A percentile compares a stretch with the other conserved stretches of the same genome.
Evolutionary conservation across 2,113 vertebrate genomes (phyloP).

Genomic region (Rhadina sibilatrix): DNA sequence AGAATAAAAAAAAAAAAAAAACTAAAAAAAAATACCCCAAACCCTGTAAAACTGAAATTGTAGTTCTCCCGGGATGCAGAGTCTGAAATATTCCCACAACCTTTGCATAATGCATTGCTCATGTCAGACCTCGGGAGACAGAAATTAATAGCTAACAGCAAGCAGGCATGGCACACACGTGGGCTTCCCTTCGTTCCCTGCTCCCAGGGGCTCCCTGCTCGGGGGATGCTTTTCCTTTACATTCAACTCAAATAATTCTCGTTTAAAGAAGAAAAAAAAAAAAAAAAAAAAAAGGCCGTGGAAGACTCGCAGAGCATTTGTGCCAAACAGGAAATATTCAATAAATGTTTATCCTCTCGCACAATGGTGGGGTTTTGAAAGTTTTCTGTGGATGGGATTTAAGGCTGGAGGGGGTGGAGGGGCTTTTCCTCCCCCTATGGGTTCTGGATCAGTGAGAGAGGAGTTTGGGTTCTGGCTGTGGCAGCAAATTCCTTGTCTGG

Average conservation of each 20-base stretch:
- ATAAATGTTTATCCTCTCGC: slow-evolving; percentile 35
- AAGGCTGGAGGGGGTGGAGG: background rate
- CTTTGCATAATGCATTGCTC: slow-evolving; percentile 66
- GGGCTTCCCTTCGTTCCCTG: background rate
- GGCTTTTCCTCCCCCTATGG: background rate
- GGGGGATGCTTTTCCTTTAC: slow-evolving; percentile 15
- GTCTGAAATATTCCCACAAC: slow-evolving; percentile 68
- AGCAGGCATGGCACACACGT: slow-evolving; percentile 67
- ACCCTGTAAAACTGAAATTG: slow-evolving; percentile 55
- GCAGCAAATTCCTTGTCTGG: background rate
- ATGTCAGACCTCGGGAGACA: slow-evolving; percentile 61
- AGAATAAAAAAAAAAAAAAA: background rate
- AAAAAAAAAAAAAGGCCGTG: slow-evolving; percentile 22
- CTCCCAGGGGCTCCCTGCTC: background rate
- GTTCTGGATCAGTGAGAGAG: background rate
- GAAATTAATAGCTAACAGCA: slow-evolving; percentile 55
- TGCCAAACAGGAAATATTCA: slow-evolving; percentile 61
- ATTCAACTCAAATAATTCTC: slow-evolving; percentile 17
- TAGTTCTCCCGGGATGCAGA: slow-evolving; percentile 54
- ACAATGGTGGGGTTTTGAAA: slow-evolving; percentile 31
- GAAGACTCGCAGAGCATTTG: background rate
- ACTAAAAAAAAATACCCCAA: background rate
- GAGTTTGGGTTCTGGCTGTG: rapidly evolving
- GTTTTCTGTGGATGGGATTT: background rate
- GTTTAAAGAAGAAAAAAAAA: slow-evolving; percentile 33